phyloP scores from a whole-genome alignment of 2,888 invertebrate genomes.

The Meiosimyza platycephala region DNA sequence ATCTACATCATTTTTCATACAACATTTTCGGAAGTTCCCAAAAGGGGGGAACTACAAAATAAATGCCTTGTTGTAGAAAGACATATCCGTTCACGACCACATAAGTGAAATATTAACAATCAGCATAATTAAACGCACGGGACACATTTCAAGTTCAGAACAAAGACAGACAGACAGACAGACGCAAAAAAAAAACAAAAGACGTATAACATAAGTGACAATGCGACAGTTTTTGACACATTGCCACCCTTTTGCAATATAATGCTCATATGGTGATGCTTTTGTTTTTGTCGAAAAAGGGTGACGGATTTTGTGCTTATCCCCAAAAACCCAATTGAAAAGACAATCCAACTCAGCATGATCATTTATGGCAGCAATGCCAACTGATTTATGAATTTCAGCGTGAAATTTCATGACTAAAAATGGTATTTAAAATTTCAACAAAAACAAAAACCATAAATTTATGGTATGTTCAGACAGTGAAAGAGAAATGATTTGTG shows the following conservation, averaged over 20 bases:
- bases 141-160: slow-evolving; percentile 17
- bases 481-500: slow-evolving; percentile 16
- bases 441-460: not conserved
- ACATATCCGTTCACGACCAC: slow-evolving; percentile 5
- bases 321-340: not conserved
- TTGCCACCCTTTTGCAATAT: slow-evolving; percentile 22
- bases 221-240: slow-evolving; percentile 35
- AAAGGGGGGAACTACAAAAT: not conserved
- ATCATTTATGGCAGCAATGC: not conserved
- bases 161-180: slow-evolving; percentile 2
- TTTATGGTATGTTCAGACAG: too few relatives aligned
- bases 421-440: slow-evolving; percentile 2
- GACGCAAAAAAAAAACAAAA: not conserved
- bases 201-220: slow-evolving; percentile 20
- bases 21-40: not conserved
- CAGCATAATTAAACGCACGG: slow-evolving; percentile 23
- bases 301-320: not conserved
- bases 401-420: not conserved
- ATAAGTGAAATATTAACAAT: slow-evolving; percentile 23
- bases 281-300: not conserved
- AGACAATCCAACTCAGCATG: not conserved
- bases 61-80: slow-evolving; percentile 8
- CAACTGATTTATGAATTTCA: slow-evolving; percentile 18
- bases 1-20: not conserved
- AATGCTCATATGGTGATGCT: too few relatives aligned